These are phyloP conservation scores for Drosophila atripex DNA, from an alignment of 2,888 invertebrate genomes.

Conservation along the genomic window DNA sequence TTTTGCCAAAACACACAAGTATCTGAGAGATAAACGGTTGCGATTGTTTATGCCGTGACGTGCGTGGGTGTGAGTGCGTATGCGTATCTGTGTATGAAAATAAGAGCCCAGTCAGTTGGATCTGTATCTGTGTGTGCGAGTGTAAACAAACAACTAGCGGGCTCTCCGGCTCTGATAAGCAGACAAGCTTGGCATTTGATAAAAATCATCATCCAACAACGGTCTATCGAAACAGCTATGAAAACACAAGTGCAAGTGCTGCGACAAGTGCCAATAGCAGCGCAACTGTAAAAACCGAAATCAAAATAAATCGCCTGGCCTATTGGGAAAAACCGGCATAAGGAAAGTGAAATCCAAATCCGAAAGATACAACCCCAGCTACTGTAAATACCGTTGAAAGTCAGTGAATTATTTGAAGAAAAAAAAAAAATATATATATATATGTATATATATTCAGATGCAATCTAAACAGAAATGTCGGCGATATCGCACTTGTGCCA, in stretches of 20 bases:
- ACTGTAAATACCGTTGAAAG: conserved; percentile 33
- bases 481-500: conserved; percentile 4
- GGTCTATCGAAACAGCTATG: conserved; percentile 27
- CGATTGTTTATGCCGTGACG: conserved; percentile 33
- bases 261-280: conserved; percentile 15
- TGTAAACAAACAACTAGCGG: conserved; percentile 37
- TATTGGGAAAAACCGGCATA: conserved; percentile 24
- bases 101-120: neutral
- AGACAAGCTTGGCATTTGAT: conserved; percentile 37
- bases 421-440: conserved; percentile 9
- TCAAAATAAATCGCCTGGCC: conserved; percentile 29
- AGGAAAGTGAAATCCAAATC: conserved; percentile 22
- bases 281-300: conserved; percentile 11
- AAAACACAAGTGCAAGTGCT: conserved; percentile 42
- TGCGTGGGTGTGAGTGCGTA: conserved; percentile 16
- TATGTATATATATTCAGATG: neutral
- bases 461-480: conserved; percentile 2
- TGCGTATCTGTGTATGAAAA: conserved; percentile 9
- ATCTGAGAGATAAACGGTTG: conserved; percentile 25
- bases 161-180: conserved; percentile 47
- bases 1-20: conserved; percentile 23
- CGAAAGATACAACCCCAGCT: conserved; percentile 15
- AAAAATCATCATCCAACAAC: conserved; percentile 15
- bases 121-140: conserved; percentile 13
- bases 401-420: conserved; percentile 13